A percentile compares a stretch with the other conserved stretches of the same genome.
These are phyloP conservation scores for Eunapius fragilis DNA, from an alignment of 37 sponge, comb jelly and placozoan genomes.

Conservation along the genomic window DNA sequence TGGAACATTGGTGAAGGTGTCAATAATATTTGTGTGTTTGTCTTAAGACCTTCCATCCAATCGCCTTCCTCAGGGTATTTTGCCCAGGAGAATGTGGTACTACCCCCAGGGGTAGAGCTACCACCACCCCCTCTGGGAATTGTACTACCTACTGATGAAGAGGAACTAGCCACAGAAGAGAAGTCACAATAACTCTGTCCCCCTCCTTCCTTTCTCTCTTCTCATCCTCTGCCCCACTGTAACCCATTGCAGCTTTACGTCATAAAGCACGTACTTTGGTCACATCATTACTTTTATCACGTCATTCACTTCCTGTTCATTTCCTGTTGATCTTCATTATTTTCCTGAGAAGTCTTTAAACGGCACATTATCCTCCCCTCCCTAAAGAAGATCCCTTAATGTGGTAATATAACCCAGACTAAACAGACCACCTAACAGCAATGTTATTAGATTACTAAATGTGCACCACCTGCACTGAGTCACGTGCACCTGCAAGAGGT, in stretches of 20 bases:
- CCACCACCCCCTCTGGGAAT: not conserved
- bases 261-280: not conserved
- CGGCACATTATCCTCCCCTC: not conserved
- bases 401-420: too few relatives aligned
- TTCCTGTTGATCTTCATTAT: not conserved
- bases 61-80: slow-evolving; percentile 43
- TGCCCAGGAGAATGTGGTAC: slow-evolving; percentile 31
- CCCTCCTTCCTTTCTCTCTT: not conserved
- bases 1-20: too few relatives aligned
- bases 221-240: not conserved
- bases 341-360: not conserved
- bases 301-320: not conserved
- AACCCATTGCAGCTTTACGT: not conserved
- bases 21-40: not conserved
- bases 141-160: not conserved
- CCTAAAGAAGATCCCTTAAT: not conserved
- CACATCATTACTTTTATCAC: not conserved
- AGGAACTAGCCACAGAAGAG: not conserved
- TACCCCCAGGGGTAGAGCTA: not conserved
- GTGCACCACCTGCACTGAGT: not conserved
- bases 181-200: not conserved
- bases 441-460: not conserved
- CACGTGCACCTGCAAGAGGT: slow-evolving; percentile 48
- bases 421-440: not conserved
- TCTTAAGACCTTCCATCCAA: not conserved